A percentile compares a stretch with the other conserved stretches of the same genome.
Evolutionary conservation across 1,140 invertebrate species (phyloP).

Genomic region (Drosophila busckii): DNA sequence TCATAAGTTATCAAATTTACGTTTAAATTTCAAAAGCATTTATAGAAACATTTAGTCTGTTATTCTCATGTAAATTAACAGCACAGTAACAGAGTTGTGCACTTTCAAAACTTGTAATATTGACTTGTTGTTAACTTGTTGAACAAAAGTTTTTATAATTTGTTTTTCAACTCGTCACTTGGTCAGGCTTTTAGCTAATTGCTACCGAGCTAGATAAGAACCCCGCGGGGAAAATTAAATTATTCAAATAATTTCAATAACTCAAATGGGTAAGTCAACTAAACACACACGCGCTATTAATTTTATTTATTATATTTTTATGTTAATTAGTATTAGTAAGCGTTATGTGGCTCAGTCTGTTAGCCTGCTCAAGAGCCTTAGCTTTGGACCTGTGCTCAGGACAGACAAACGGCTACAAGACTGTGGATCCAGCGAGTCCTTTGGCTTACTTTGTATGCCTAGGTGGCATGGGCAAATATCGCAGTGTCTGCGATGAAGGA

Average conservation of each 20-base stretch:
- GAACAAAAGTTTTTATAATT: neutral
- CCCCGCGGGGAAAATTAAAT: no score
- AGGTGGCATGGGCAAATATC: conserved; percentile 10
- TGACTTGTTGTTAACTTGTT: neutral
- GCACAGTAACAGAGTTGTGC: no score
- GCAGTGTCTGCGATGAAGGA: conserved; percentile 9
- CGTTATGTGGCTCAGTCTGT: conserved; percentile 9
- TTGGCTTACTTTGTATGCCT: conserved; percentile 20
- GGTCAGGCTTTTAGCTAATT: conserved; percentile 8
- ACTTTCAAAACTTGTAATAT: neutral
- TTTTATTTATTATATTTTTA: neutral
- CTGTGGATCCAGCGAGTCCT: conserved; percentile 1
- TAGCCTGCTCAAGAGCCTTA: conserved; percentile 1
- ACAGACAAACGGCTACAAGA: conserved; percentile 17
- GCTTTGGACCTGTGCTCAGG: conserved; percentile 6
- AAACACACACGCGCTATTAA: neutral
- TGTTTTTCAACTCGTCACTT: neutral
- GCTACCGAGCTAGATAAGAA: conserved; percentile 1
- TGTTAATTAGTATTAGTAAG: neutral
- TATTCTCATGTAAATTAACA: no score
- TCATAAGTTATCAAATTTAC: no score
- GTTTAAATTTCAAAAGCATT: no score
- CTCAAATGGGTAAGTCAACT: conserved; percentile 15
- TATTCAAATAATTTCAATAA: neutral
- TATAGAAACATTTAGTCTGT: no score